Base-by-base conservation (phyloP, 1,140 invertebrate species). In the Micrasema longulum region DNA sequence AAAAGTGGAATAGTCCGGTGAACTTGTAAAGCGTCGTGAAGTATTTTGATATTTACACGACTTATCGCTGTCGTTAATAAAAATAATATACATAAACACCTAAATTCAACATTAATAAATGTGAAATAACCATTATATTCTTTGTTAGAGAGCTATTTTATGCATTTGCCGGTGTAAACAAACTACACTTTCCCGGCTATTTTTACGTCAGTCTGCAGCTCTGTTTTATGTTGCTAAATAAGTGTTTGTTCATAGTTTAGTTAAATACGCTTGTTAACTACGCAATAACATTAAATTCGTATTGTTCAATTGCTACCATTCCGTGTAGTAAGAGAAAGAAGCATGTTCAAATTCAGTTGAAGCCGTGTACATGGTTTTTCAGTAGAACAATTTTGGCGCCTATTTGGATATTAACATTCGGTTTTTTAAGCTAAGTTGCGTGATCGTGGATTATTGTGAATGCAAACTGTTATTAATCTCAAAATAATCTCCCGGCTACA, bases 111-210 rank as follows among this genome's bases (percentile, higher is more conserved):
- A 16, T 14, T n/a, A 6, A 10, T 38, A 14, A 18, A 20, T 14
- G 9, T 16, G 12, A 38, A 38, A 11, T 16, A n/a, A 1, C 18
- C 23, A 23, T 45, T 26, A 45, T 23, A 26, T 38, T 47, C 20
- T 64, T 64, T 26, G 38, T 64, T 64, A 23, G 12, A n/a, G 14
- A 64, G 38, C 7, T 60, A 38, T 60, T 38, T 9, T 6, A 38
- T 60, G 11, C 55, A 16, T 60, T n/a, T 80, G 82, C 84, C 84
- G 84, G 84, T 84, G 83, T 84, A 85, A 85, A 85, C 83, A 84
- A 84, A 84, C 83, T 82, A 83, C 83, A 84, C 84, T 82, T 82
- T 79, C 77, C 79, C 79, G 80, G 78, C 53, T 67, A 75, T 73
- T 77, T 74, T 71, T 76, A 75, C 69, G 73, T 77, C 71, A 74